Evolutionary conservation across 2,113 vertebrate species (phyloP).

Genomic region (Ictalurus furcatus): DNA sequence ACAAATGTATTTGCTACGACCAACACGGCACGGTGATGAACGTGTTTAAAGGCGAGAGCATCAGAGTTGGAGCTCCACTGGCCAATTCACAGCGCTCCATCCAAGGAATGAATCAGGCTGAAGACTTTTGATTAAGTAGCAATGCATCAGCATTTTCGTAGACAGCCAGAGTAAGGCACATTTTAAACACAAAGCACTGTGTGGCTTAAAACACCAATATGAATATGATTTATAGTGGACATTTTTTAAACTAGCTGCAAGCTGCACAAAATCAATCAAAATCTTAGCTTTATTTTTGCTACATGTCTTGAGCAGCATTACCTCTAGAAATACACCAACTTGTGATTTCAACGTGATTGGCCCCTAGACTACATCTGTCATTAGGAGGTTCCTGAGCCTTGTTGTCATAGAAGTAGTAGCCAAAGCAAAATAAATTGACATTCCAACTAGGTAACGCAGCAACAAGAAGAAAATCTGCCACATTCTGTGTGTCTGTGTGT

Average conservation of each 20-base stretch:
- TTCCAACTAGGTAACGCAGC: constrained; percentile 42
- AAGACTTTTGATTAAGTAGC: not conserved
- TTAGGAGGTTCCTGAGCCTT: constrained; percentile 43
- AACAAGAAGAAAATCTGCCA: constrained; percentile 30
- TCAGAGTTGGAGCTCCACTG: not conserved
- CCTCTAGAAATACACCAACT: not conserved
- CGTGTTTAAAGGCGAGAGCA: not conserved
- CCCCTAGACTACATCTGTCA: constrained; percentile 19
- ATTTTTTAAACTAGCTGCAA: not conserved
- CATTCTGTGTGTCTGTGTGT: constrained; percentile 2
- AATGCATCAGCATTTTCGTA: not conserved
- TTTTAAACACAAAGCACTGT: not conserved
- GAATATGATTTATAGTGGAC: not conserved
- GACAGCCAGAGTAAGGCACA: not conserved
- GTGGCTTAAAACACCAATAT: not conserved
- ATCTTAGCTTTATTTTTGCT: not conserved
- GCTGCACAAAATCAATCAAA: not conserved
- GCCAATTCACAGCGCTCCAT: not conserved
- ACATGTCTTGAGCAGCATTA: not conserved
- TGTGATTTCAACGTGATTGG: not conserved
- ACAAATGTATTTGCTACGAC: not conserved
- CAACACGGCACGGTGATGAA: not conserved
- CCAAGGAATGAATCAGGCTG: not conserved
- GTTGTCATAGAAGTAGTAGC: constrained; percentile 57
- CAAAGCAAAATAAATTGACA: constrained; percentile 35